Evolutionary conservation across 2,113 vertebrate genomes (phyloP).

Genomic region (Hemibagrus wyckioides): DNA sequence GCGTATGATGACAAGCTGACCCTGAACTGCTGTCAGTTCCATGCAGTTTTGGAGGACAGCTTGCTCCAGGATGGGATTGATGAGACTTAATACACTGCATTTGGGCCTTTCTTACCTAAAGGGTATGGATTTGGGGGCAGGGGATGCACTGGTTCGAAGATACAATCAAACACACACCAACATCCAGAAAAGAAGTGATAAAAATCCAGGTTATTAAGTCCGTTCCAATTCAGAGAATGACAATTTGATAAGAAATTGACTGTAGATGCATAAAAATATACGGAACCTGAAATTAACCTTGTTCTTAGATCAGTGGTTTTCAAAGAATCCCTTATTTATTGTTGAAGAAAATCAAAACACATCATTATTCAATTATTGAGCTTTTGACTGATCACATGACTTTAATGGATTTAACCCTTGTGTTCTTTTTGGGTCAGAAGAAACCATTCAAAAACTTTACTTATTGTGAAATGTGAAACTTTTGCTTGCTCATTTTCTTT

Average conservation of each 20-base stretch:
- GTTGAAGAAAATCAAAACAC: background rate
- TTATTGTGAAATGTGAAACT: background rate
- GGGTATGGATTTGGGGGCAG: slow-evolving; percentile 7
- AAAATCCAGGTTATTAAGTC: background rate
- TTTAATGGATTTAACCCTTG: background rate
- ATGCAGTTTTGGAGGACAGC: slow-evolving; percentile 18
- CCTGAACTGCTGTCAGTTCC: background rate
- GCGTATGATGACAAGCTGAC: slow-evolving; percentile 16
- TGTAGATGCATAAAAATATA: background rate
- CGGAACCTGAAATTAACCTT: background rate
- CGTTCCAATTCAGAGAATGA: background rate
- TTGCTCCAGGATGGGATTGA: slow-evolving; percentile 28
- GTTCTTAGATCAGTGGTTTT: background rate
- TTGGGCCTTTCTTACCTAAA: slow-evolving; percentile 8
- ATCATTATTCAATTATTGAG: background rate
- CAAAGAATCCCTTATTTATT: background rate
- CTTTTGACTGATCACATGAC: background rate
- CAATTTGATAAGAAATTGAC: background rate
- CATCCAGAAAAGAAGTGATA: background rate
- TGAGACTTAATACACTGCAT: slow-evolving; percentile 43
- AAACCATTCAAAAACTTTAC: background rate
- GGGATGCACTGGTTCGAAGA: background rate
- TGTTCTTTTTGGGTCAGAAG: background rate
- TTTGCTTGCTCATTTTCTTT: background rate
- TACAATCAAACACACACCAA: background rate